Evolutionary conservation across 92 coral and sea anemone species (phyloP).

Genomic region (Actinernus sp.): DNA sequence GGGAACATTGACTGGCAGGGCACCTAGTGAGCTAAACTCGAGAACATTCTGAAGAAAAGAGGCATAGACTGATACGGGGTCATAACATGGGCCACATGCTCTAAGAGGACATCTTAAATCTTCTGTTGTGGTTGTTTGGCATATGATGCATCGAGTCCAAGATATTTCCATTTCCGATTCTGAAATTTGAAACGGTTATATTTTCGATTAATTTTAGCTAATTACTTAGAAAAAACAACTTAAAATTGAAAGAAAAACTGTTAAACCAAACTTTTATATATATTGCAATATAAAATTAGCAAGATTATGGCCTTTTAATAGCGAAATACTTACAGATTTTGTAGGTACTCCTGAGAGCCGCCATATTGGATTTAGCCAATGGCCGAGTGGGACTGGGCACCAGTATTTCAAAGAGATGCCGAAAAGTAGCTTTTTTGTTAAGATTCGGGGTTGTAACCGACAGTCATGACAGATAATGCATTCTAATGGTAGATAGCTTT

Average conservation of each 20-base stretch:
- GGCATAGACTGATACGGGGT: slow-evolving; percentile 41
- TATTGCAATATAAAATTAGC: too few relatives aligned
- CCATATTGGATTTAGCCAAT: slow-evolving; percentile 15
- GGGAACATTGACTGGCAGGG: slow-evolving; percentile 40
- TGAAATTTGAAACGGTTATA: slow-evolving; percentile 6
- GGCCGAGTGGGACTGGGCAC: slow-evolving; percentile 22
- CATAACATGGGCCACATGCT: slow-evolving; percentile 33
- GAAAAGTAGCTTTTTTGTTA: slow-evolving; percentile 1
- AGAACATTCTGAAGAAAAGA: slow-evolving; percentile 49
- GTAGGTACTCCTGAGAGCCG: slow-evolving; percentile 13
- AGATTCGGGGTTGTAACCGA: not conserved
- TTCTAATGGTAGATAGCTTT: not conserved
- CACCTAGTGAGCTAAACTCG: slow-evolving; percentile 30
- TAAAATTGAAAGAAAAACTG: too few relatives aligned
- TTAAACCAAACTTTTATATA: too few relatives aligned
- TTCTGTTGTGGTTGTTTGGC: slow-evolving; percentile 56
- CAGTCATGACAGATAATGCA: not conserved
- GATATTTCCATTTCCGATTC: slow-evolving; percentile 16
- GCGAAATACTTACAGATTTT: slow-evolving; percentile 2
- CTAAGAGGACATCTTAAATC: slow-evolving; percentile 61
- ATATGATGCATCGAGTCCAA: slow-evolving; percentile 49
- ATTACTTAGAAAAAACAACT: slow-evolving; percentile 1
- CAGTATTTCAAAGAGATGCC: not conserved
- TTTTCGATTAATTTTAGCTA: slow-evolving; percentile 1
- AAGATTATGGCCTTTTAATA: too few relatives aligned